Evolutionary conservation across 2,113 vertebrate species (phyloP), one percentile per base, ranked within the genome.

Genomic region (Saiga tatarica): DNA sequence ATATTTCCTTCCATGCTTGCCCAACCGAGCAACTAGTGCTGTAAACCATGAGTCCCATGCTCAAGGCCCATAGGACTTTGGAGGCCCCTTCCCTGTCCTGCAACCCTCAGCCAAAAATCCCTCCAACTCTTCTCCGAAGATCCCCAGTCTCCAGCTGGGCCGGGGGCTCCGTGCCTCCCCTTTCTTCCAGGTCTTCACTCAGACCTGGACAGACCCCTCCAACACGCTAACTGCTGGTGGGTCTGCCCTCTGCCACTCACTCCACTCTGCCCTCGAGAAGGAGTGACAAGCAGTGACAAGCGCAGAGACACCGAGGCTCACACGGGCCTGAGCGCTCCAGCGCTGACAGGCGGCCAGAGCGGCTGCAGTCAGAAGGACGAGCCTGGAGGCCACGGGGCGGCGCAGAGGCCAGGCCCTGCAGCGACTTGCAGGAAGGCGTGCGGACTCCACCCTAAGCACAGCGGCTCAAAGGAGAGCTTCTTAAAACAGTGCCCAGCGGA

Each of bases 261-360:
- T 79, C 36, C 26, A 55, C 57, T 79, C 23, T 64, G 67, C 57
- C 82, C 60, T 59, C 81, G 42, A 67, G n/a, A 64, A 91, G 28
- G 15, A 53, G 45, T 45, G 39, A 8, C 28, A 47, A 33, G 71
- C 30, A 53, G 45, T 45, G 39, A 8, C 28, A 47, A 33, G 71
- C 30, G 26, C 50, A 39, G 45, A 92, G 50, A 50, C 36, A 1
- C 11, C 6, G 16, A 67, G 57, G 47, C 39, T 64, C 83, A 10
- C 6, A 14, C 1, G 5, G 53, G 17, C 28, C 26, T 28, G 45
- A 67, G 59, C 13, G 1, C 47, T 92, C 30, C 30, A 25, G 36
- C 0, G 4, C 47, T 57, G 23, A 30, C 13, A 39, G 12, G 57
- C 30, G 33, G 33, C 17, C 30, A 39, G n/a, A 4, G 1, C 17